Evolutionary conservation across 2,888 invertebrate species (phyloP), one percentile per base, ranked within the genome.

Genomic region (Zeuzera pyrina): DNA sequence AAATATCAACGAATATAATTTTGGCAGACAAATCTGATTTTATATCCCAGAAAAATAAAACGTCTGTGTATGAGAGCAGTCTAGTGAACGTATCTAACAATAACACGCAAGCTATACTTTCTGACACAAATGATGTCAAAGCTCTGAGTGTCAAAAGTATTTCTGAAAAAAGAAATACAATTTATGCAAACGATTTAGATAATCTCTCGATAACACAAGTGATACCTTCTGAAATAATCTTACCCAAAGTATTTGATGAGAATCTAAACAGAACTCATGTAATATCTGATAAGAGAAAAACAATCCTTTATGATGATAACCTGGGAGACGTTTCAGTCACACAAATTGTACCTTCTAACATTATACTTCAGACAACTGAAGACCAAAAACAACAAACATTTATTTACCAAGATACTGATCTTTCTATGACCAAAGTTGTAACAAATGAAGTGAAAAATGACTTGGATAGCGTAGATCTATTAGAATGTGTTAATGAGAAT

Each of bases 71-170:
- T n/a, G n/a, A n/a, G n/a, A n/a, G n/a, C n/a, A n/a, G n/a, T n/a
- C n/a, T n/a, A n/a, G n/a, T n/a, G n/a, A n/a, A n/a, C n/a, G n/a
- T n/a, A n/a, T n/a, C n/a, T n/a, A n/a, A n/a, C n/a, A n/a, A n/a
- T n/a, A n/a, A n/a, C n/a, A 64, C 57, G 3, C 46, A 62, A 44
- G 49, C 46, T 2, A 29, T 64, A 12, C 43, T 59, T 38, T 15
- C 43, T 39, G 22, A 25, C 14, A 16, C 11, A 8, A 13, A 10
- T 25, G 12, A 25, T 3, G 8, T 25, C 10, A 25, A n/a, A n/a
- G n/a, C n/a, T n/a, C n/a, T n/a, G n/a, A n/a, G n/a, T n/a, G n/a
- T n/a, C 1, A 2, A 19, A 19, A 8, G 6, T 19, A 8, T 19
- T n/a, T n/a, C n/a, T 19, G 3, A 12, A 2, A 25, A 25, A 12